Evolutionary conservation across 64 coral and sea anemone genomes (phyloP).

Genomic region (Astreopora myriophthalma): DNA sequence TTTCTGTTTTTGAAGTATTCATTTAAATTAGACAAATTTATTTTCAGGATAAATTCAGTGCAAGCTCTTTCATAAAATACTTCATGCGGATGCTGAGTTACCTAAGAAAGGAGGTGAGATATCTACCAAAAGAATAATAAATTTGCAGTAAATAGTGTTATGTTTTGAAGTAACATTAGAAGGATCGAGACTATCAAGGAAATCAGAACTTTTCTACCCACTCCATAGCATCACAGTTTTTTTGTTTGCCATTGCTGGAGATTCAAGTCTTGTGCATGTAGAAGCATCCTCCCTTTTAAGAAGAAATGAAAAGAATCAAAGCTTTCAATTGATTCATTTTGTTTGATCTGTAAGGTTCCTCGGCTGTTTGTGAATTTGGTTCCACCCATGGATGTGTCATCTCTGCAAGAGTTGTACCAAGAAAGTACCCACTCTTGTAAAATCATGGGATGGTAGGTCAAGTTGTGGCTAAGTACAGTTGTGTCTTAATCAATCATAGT

Average conservation of each 20-base stretch:
- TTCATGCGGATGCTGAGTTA: constrained; percentile 58
- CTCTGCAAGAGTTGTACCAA: constrained; percentile 42
- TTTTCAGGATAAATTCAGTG: constrained; percentile 13
- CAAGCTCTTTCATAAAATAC: constrained; percentile 50
- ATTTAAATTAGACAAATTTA: too few species aligned
- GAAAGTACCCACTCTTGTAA: constrained; percentile 18
- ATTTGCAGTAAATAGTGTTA: too few species aligned
- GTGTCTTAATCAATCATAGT: not conserved
- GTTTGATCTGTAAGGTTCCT: constrained; percentile 58
- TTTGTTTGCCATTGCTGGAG: too few species aligned
- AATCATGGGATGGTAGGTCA: constrained; percentile 72
- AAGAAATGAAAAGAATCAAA: too few species aligned
- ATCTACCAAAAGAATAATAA: too few species aligned
- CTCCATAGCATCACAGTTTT: too few species aligned
- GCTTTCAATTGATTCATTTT: too few species aligned
- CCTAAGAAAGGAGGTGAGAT: constrained; percentile 40
- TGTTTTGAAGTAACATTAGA: not conserved
- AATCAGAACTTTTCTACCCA: too few species aligned
- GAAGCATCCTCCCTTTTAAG: too few species aligned
- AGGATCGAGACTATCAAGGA: too few species aligned
- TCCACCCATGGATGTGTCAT: constrained; percentile 83
- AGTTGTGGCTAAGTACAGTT: not conserved
- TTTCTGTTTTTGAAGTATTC: too few species aligned
- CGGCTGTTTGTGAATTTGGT: constrained; percentile 88
- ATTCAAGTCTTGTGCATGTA: too few species aligned